A percentile compares a stretch with the other conserved stretches of the same genome.
phyloP scores from a whole-genome alignment of 2,113 vertebrate genomes.

The Carlito syrichta region DNA sequence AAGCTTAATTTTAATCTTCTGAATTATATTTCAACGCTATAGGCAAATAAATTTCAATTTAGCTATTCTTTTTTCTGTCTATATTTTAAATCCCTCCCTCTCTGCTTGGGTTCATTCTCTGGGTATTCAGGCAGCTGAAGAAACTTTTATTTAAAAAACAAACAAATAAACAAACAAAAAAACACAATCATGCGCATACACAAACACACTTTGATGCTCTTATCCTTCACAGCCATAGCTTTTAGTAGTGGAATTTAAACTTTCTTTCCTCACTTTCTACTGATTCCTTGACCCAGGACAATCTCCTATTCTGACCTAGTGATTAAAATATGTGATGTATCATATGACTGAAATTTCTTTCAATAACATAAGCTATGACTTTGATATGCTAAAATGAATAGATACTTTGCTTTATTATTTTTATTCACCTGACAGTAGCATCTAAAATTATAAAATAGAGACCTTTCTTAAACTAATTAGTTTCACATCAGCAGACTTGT shows the following conservation, averaged over 20 bases:
- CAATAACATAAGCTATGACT: neutral
- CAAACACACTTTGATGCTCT: neutral
- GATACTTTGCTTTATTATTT: neutral
- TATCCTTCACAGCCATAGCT: neutral
- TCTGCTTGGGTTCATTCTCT: neutral
- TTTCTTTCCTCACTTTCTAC: neutral
- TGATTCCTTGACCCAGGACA: neutral
- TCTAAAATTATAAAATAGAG: neutral
- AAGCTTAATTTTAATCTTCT: neutral
- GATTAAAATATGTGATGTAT: neutral
- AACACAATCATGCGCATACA: neutral
- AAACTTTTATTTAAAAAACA: neutral
- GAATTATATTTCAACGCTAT: neutral
- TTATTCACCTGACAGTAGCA: neutral
- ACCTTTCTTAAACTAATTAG: neutral
- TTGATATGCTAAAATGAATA: neutral
- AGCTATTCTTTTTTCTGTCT: neutral
- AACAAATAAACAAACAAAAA: neutral
- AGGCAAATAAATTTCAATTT: neutral
- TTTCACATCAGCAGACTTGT: neutral
- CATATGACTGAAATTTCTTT: neutral
- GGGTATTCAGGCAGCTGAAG: neutral
- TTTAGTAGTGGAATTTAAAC: neutral
- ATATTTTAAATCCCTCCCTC: neutral
- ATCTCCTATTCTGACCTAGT: neutral